Evolutionary conservation across 1,140 invertebrate genomes (phyloP).

Genomic region (Penaeus vannamei): DNA sequence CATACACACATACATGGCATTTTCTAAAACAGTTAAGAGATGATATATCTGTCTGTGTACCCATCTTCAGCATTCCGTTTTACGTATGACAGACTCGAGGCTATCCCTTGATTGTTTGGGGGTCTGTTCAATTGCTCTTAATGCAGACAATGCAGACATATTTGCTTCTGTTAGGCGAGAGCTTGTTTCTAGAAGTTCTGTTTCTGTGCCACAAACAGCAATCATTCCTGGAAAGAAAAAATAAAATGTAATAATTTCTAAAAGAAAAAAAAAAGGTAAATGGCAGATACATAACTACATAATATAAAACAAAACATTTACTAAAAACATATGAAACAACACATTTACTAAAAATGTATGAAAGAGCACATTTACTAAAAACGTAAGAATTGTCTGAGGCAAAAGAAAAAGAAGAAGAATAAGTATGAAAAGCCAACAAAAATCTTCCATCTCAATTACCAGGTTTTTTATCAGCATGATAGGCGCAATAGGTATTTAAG

Average conservation of each 20-base stretch:
- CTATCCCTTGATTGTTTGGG: slow-evolving; percentile 66
- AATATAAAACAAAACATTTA: neutral
- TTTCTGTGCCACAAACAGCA: slow-evolving; percentile 77
- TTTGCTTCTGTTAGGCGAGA: slow-evolving; percentile 79
- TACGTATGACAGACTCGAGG: slow-evolving; percentile 65
- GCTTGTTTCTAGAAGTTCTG: slow-evolving; percentile 79
- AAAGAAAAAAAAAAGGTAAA: neutral
- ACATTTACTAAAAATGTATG: neutral
- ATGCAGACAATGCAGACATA: slow-evolving; percentile 77
- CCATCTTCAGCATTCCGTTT: slow-evolving; percentile 68
- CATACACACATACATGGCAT: slow-evolving; percentile 78
- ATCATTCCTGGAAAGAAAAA: slow-evolving; percentile 76
- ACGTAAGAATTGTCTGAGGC: neutral
- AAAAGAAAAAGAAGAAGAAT: neutral
- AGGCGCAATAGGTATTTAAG: slow-evolving; percentile 81
- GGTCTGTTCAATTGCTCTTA: slow-evolving; percentile 73
- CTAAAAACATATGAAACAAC: neutral
- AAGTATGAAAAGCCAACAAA: neutral
- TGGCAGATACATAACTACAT: neutral
- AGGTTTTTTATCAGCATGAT: slow-evolving; percentile 79
- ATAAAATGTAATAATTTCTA: neutral
- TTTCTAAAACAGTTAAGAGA: slow-evolving; percentile 74
- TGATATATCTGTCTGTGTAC: slow-evolving; percentile 25
- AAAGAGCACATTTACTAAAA: neutral
- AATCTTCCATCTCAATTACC: slow-evolving; percentile 72